A percentile compares a stretch with the other conserved stretches of the same genome.
phyloP scores from a whole-genome alignment of 2,888 invertebrate species.

The Trypoxylon attenuatum region DNA sequence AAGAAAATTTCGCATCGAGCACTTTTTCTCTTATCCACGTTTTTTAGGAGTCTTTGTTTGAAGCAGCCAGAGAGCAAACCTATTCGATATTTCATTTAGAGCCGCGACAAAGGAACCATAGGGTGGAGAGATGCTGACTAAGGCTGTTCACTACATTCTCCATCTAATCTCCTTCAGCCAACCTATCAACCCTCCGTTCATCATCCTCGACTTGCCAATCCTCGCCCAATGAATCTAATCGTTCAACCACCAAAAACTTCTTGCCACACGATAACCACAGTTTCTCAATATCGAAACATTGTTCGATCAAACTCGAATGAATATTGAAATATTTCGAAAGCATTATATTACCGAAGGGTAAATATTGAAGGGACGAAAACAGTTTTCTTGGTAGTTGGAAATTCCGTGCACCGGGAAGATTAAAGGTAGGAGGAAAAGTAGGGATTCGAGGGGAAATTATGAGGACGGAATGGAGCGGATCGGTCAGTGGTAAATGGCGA shows the following conservation, averaged over 20 bases:
- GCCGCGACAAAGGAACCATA: slow-evolving; percentile 17
- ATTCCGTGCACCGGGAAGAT: no score
- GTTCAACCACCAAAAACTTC: slow-evolving; percentile 13
- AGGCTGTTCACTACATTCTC: slow-evolving; percentile 24
- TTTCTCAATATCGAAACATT: background rate
- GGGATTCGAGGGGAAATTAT: no score
- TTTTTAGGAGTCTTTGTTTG: background rate
- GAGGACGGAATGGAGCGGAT: no score
- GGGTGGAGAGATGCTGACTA: slow-evolving; percentile 33
- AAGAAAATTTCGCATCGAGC: no score
- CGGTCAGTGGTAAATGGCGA: no score
- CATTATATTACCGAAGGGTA: no score
- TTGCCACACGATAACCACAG: background rate
- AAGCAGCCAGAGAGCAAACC: slow-evolving; percentile 24
- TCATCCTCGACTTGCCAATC: slow-evolving; percentile 29
- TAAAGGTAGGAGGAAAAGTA: no score
- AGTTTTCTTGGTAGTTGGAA: no score
- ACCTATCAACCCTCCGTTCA: slow-evolving; percentile 39
- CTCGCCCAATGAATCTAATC: slow-evolving; percentile 33
- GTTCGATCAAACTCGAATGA: no score
- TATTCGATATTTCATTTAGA: slow-evolving; percentile 44
- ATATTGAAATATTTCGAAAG: no score
- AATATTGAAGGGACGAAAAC: no score
- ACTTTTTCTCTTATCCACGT: no score
- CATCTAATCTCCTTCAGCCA: slow-evolving; percentile 44